Evolutionary conservation across 2,888 invertebrate genomes (phyloP), one percentile per base, ranked within the genome.

Genomic region (Leucophenga maculata): DNA sequence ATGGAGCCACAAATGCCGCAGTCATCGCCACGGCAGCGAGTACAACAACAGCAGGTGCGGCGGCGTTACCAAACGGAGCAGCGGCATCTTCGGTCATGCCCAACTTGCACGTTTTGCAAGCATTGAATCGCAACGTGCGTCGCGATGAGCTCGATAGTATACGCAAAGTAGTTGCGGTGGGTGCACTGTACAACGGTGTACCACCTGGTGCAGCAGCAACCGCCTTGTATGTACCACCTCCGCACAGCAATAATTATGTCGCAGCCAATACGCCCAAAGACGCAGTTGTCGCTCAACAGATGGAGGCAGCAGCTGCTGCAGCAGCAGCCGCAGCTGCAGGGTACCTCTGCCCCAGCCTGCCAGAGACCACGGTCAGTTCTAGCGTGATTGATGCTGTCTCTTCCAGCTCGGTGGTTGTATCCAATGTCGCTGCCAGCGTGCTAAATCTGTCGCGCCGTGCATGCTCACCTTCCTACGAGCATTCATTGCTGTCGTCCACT

Each of bases 401-500:
- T 68, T 82, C 82, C 44, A 77, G 78, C 2, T 85, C 83, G 48
- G 83, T 83, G 3, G 78, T 79, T 6, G 78, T 39, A 8, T 59
- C 75, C 16, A 78, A 82, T 9, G 77, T 76, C 3, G 75, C 75
- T 6, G 81, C 84, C 48, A 88, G 93, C 74, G 94, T 94, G 0
- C 89, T 94, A 71, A 95, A 94, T 88, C 89, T 95, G 64, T 94
- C 93, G 1, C 88, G 93, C 59, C 89, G 92, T 0, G 83, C 84
- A 0, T 93, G 93, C 68, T 93, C 93, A 1, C 95, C 95, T 55
- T 78, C 77, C 69, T 95, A 93, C 86, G 95, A 95, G 88, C 90
- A 94, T 14, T 39, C 39, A 1, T 83, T 87, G 67, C 93, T 94
- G 16, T 94, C 94, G 67, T 85, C 85, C 20, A 83, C 86, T 46